Conservation (phyloP, 2,797 vertebrate species). For the Numenius phaeopus region DNA sequence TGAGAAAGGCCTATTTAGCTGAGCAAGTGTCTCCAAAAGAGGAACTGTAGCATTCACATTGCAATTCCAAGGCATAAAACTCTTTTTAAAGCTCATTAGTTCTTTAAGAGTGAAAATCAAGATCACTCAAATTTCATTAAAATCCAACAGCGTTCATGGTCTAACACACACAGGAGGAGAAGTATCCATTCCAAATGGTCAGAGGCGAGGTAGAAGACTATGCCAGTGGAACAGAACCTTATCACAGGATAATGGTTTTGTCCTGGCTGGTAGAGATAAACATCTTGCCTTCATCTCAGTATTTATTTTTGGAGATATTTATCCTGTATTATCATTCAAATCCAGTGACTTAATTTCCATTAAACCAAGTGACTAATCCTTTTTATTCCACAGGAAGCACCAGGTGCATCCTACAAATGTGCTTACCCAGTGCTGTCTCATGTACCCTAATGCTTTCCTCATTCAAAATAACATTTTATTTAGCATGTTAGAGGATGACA, state of each 20-base stretch:
- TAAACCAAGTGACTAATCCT: constrained; percentile 67
- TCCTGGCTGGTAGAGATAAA: constrained; percentile 43
- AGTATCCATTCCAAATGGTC: neutral
- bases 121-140: neutral
- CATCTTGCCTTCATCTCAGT: constrained; percentile 56
- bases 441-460: constrained; percentile 5
- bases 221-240: neutral
- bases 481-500: neutral
- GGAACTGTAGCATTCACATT: neutral
- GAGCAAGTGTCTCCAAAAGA: neutral
- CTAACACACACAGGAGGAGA: neutral
- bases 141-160: neutral
- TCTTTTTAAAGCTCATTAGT: neutral
- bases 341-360: constrained; percentile 74
- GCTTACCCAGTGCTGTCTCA: neutral
- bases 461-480: constrained; percentile 21
- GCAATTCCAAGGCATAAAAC: neutral
- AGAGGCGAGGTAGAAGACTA: neutral
- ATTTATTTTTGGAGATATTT: constrained; percentile 74
- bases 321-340: constrained; percentile 73
- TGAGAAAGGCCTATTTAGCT: neutral
- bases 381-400: constrained; percentile 63
- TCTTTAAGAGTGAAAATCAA: neutral
- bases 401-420: constrained; percentile 59
- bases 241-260: constrained; percentile 1